A percentile compares a stretch with the other conserved stretches of the same genome.
Evolutionary conservation across 2,888 invertebrate genomes (phyloP).

Genomic region (Lymantria dispar): DNA sequence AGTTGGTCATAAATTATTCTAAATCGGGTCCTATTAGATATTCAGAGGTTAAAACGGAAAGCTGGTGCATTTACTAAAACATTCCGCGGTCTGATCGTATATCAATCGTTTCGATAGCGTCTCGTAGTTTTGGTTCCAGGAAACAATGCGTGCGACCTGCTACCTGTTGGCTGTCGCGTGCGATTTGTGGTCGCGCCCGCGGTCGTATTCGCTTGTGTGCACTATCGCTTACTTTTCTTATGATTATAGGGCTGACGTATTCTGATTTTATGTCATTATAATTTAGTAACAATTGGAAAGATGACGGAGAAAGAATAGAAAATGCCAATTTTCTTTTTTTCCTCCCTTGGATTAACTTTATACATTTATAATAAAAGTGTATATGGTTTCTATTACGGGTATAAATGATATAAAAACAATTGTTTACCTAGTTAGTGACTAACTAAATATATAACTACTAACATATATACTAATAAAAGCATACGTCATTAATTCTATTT

Average conservation of each 20-base stretch:
- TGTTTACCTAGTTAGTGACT: too few species aligned
- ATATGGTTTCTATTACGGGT: too few species aligned
- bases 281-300: too few species aligned
- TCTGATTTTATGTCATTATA: too few species aligned
- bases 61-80: conserved; percentile 73
- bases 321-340: too few species aligned
- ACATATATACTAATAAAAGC: too few species aligned
- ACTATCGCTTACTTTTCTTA: conserved; percentile 44
- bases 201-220: conserved; percentile 41
- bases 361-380: too few species aligned
- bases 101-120: conserved; percentile 76
- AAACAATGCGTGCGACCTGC: conserved; percentile 74
- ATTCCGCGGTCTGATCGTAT: conserved; percentile 71
- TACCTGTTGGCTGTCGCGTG: conserved; percentile 65
- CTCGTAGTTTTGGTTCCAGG: conserved; percentile 66
- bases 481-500: too few species aligned
- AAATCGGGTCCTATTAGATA: conserved; percentile 79
- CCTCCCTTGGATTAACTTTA: too few species aligned
- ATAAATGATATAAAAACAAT: too few species aligned
- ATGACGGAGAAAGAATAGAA: too few species aligned
- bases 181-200: conserved; percentile 59
- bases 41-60: conserved; percentile 75
- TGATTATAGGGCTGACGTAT: conserved; percentile 34
- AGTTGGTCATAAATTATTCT: conserved; percentile 74
- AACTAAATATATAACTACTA: too few species aligned